Base-by-base conservation (phyloP, 2,888 invertebrate species). In the Cordilura impudica region DNA sequence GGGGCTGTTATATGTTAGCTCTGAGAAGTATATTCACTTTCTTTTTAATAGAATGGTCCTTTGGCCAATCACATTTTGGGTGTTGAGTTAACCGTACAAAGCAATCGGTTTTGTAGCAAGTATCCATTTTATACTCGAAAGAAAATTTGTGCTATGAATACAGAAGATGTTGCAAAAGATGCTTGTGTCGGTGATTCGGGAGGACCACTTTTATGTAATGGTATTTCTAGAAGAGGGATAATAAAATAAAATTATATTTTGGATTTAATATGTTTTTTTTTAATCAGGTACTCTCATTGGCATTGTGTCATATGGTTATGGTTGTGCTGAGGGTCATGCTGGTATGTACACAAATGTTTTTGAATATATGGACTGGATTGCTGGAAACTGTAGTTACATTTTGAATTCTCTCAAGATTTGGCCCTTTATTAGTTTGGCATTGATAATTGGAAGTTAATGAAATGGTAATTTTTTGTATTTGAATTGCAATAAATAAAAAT, bases 161-260 rank as follows among this genome's bases (percentile, higher is more conserved):
- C 10, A 0, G 18, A 26, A 1, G 70, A 84, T 51, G 26, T n/a
- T 4, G 83, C 83, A 23, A 82, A 82, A 23, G 85, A 85, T 63
- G 78, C 81, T 53, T 86, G 87, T 21, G 79, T 82, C 4, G 86
- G 86, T 0, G 87, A 86, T 54, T 86, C 87, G 0, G 86, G 87
- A 1, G 87, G 86, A 0, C 86, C 86, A 0, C 35, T 86, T 1
- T 72, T 86, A 1, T 84, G 84, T 29, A 12, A 74, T 0, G 71
- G 67, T 21, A 66, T 16, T 5, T 19, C 12, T n/a, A n/a, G n/a
- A n/a, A n/a, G n/a, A 4, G 7, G 51, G 7, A 47, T 18, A 18
- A 16, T 18, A 2, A 8, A 6, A 39, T 10, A 12, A 12, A 12
- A 3, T 39, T 4, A 12, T n/a, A n/a, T n/a, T 10, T 10, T 6